phyloP scores from a whole-genome alignment of 2,888 invertebrate genomes.

The Andrena flavipes region DNA sequence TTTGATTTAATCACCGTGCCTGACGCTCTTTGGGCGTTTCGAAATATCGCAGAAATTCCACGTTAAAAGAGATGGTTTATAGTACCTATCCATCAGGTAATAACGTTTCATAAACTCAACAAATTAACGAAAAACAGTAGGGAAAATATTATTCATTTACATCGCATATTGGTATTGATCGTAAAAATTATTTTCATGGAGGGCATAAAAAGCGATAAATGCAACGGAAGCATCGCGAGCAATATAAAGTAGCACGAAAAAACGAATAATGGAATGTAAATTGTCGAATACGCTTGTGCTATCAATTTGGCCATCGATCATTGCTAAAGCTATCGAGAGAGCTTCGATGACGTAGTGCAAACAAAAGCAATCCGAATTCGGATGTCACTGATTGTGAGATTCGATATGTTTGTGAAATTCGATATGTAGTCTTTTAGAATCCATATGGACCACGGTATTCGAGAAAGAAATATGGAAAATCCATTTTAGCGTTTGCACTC shows the following conservation, averaged over 20 bases:
- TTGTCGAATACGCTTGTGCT: constrained; percentile 11
- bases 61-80: not conserved
- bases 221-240: not conserved
- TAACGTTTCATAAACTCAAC: not conserved
- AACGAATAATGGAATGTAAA: constrained; percentile 23
- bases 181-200: not conserved
- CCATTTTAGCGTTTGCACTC: not conserved
- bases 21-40: not conserved
- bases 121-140: not conserved
- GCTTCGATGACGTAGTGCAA: not conserved
- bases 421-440: not conserved
- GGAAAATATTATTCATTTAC: not conserved
- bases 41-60: not conserved
- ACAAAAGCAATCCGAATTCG: constrained; percentile 9
- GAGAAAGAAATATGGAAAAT: not conserved
- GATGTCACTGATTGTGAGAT: not conserved
- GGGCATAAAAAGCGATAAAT: constrained; percentile 4
- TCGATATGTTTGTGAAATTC: not conserved
- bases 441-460: not conserved
- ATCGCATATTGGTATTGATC: not conserved
- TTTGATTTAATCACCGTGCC: constrained; percentile 9
- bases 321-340: not conserved
- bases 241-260: not conserved
- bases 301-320: constrained; percentile 13
- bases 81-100: not conserved